Base-by-base conservation (phyloP, 2,888 invertebrate species). In the Cantharis nigra region DNA sequence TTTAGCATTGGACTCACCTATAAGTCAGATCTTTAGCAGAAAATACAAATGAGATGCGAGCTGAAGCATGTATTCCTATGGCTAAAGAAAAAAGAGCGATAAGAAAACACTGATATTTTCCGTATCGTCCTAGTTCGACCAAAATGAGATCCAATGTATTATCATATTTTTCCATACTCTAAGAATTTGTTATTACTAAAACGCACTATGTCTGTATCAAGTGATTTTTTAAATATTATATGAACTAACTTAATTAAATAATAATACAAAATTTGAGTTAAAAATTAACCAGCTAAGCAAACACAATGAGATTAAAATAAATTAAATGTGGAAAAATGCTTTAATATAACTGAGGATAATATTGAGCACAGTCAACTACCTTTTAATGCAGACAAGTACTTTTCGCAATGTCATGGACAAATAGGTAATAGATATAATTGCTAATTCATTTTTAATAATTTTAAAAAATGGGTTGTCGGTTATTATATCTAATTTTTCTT, bases 1-100 rank as follows among this genome's bases (percentile, higher is more conserved):
- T 23, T 23, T 20, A 2, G 20, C 4, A 20, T 20, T 4, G 20
- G 4, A 23, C 77, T 83, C 89, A 94, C 94, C 94, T 93, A 89
- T 94, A 93, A 69, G 91, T 90, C 16, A 94, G 88, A 77, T 92
- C 91, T 74, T 92, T 92, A 0, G 94, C 93, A 0, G 94, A 93
- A 86, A 95, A 95, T 76, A 94, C 92, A 84, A 92, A 95, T 70
- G 92, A 92, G 80, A 93, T 90, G 84, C 91, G 92, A 79, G 92
- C 91, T 0, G 93, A 92, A 3, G 93, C 91, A 85, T 93, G 91
- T 75, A 93, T 88, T 81, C 93, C 90, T 18, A 87, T 84, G 1
- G 93, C 92, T 49, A 94, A 78, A 77, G 92, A 89, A 67, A 94
- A 91, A 76, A 94, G 86, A 64, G 90, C 74, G 78, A 93, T 91